Conservation (phyloP, 1,140 invertebrate species). For the Diabrotica undecimpunctata region DNA sequence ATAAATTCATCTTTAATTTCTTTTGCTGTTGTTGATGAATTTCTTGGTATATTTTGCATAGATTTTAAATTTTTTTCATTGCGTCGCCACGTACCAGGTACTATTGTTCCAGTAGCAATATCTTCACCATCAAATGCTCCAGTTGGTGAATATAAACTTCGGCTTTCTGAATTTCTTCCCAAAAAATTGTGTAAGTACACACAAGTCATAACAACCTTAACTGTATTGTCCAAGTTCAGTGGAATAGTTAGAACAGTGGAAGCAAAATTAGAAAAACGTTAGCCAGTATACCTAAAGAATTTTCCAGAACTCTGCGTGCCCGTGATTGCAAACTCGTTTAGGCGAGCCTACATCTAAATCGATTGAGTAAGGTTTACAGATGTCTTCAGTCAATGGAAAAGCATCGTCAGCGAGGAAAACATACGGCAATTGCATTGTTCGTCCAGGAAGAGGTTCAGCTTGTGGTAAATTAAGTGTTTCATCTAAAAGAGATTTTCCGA, state of each 20-base stretch:
- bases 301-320: conserved; percentile 9
- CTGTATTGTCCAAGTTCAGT: too few species aligned
- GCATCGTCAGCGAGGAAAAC: conserved; percentile 15
- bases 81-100: background rate
- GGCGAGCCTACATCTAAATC: conserved; percentile 3
- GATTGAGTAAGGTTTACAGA: conserved; percentile 12
- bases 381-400: conserved; percentile 11
- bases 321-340: conserved; percentile 4
- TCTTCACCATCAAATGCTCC: conserved; percentile 2
- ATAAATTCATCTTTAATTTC: conserved; percentile 10
- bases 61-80: conserved; percentile 4
- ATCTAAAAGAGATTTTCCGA: background rate
- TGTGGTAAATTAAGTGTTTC: conserved; percentile 4
- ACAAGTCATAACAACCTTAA: background rate
- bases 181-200: too few species aligned
- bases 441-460: conserved; percentile 5
- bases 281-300: conserved; percentile 9
- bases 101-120: background rate
- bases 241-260: too few species aligned
- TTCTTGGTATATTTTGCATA: too few species aligned
- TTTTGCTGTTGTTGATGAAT: conserved; percentile 11
- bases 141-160: too few species aligned
- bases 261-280: conserved; percentile 1
- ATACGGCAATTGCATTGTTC: conserved; percentile 4
- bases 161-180: too few species aligned